phyloP scores from a whole-genome alignment of 2,113 vertebrate species.

The Xiphophorus couchianus region DNA sequence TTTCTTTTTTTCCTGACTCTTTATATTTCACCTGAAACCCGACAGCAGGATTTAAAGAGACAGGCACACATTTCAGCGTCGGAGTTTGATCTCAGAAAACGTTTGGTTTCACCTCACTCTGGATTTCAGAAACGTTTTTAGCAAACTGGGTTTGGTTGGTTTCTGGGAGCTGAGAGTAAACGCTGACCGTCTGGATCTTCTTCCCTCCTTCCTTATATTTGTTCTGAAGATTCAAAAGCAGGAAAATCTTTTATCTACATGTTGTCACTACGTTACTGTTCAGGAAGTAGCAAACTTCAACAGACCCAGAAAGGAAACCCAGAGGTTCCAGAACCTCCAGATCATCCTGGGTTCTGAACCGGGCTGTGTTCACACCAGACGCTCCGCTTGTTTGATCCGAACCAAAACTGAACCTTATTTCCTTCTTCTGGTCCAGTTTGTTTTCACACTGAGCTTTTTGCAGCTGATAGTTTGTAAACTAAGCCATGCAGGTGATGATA shows the following conservation, averaged over 20 bases:
- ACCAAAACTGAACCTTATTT: too few relatives aligned
- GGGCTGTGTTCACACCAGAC: too few relatives aligned
- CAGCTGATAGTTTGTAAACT: too few relatives aligned
- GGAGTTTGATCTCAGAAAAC: fast-evolving
- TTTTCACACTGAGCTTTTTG: too few relatives aligned
- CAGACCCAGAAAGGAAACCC: too few relatives aligned
- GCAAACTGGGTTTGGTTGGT: slow-evolving; percentile 62
- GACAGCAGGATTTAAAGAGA: not conserved
- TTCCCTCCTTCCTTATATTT: slow-evolving; percentile 84
- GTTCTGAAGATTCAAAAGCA: slow-evolving; percentile 65
- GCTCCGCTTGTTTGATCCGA: too few relatives aligned
- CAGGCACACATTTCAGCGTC: not conserved
- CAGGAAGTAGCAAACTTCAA: too few relatives aligned
- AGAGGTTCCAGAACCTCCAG: too few relatives aligned
- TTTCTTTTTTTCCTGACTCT: slow-evolving; percentile 78
- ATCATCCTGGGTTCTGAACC: too few relatives aligned
- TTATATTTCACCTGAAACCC: slow-evolving; percentile 84
- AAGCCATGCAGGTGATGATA: too few relatives aligned
- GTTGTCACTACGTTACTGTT: too few relatives aligned
- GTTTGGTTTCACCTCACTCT: slow-evolving; percentile 60
- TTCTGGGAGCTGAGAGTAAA: slow-evolving; percentile 57
- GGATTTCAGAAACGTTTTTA: slow-evolving; percentile 49
- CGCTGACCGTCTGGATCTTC: slow-evolving; percentile 26
- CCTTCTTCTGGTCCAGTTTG: too few relatives aligned
- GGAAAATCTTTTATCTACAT: not conserved